phyloP scores from a whole-genome alignment of 2,797 vertebrate genomes.

The Eupleurogrammus muticus region DNA sequence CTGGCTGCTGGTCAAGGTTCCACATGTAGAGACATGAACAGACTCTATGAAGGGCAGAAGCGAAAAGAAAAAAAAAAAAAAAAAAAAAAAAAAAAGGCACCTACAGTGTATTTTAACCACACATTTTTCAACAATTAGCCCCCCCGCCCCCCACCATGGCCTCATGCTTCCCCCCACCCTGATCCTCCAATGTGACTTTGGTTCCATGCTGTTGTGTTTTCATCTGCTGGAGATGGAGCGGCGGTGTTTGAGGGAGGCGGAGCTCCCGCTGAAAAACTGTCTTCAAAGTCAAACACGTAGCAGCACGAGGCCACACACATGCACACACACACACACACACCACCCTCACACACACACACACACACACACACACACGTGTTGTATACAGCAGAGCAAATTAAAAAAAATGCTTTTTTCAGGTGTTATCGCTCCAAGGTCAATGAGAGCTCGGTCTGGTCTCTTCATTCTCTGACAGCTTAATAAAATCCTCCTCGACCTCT shows the following conservation, averaged over 20 bases:
- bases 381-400: slow-evolving; percentile 17
- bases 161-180: too few species aligned
- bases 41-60: too few species aligned
- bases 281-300: not conserved
- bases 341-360: too few species aligned
- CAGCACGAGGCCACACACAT: not conserved
- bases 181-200: slow-evolving; percentile 27
- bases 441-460: slow-evolving; percentile 46
- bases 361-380: not conserved
- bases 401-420: slow-evolving; percentile 10
- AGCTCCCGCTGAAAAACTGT: slow-evolving; percentile 15
- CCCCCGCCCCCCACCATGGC: too few species aligned
- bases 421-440: slow-evolving; percentile 61
- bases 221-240: slow-evolving; percentile 19
- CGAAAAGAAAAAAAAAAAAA: too few species aligned
- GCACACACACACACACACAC: not conserved
- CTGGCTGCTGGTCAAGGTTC: too few species aligned
- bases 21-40: too few species aligned
- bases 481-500: slow-evolving; percentile 69
- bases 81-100: too few species aligned
- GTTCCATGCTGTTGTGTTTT: slow-evolving; percentile 15
- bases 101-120: too few species aligned
- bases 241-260: too few species aligned
- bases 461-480: slow-evolving; percentile 78
- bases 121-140: too few species aligned